Percentiles rank a stretch among this genome's conserved stretches.
These are phyloP conservation scores for Penelope pileata DNA, from an alignment of 2,113 vertebrate species.

Conservation along the genomic window DNA sequence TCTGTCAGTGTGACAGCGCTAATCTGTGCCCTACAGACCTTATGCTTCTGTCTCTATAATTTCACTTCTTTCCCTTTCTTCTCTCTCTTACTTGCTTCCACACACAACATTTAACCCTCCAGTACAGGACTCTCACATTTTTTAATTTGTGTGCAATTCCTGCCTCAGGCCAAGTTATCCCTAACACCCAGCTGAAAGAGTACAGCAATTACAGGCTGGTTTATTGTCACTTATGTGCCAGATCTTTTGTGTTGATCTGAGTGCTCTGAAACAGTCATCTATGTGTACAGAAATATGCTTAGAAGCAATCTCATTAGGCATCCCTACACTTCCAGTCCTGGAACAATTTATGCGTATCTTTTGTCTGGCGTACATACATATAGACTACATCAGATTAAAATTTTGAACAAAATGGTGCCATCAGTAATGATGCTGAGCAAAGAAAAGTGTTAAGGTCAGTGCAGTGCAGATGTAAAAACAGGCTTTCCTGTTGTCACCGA, in stretches of 20 bases:
- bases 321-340: neutral
- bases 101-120: neutral
- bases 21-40: neutral
- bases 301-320: neutral
- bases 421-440: neutral
- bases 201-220: neutral
- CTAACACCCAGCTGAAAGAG: neutral
- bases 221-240: neutral
- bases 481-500: neutral
- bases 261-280: neutral
- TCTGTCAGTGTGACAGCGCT: neutral
- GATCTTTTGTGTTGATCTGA: neutral
- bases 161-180: neutral
- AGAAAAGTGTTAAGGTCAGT: neutral
- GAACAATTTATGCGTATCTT: neutral
- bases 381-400: neutral
- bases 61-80: neutral
- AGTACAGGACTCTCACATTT: neutral
- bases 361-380: neutral
- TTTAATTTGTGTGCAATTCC: neutral
- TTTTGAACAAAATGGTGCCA: neutral
- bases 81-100: neutral
- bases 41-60: neutral
- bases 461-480: neutral
- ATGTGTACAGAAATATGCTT: fast-evolving